Conservation (phyloP, 2,888 invertebrate species). For the Diloba caeruleocephala region DNA sequence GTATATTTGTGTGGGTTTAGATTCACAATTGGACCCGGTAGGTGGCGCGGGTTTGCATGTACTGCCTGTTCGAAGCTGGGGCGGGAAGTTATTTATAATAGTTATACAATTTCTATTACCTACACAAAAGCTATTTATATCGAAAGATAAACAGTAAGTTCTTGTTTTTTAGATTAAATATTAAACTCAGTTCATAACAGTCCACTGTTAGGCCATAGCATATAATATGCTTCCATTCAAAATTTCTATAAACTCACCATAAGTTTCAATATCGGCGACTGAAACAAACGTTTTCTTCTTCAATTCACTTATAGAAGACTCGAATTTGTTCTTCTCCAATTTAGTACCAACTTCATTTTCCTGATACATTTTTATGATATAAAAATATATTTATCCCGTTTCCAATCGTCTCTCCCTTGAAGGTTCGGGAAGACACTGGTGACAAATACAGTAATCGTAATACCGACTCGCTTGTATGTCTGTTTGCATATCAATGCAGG, state of each 20-base stretch:
- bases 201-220: not conserved
- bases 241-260: slow-evolving; percentile 66
- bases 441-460: slow-evolving; percentile 8
- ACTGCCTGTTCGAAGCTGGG: no score
- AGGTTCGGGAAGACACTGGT: slow-evolving; percentile 35
- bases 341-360: slow-evolving; percentile 64
- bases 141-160: no score
- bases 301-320: slow-evolving; percentile 81
- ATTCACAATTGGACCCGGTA: no score
- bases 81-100: no score
- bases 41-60: no score
- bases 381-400: slow-evolving; percentile 1
- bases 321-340: slow-evolving; percentile 79
- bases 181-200: no score
- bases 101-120: no score
- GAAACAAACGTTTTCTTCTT: slow-evolving; percentile 80
- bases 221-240: not conserved
- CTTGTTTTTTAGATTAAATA: no score
- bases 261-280: slow-evolving; percentile 74
- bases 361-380: slow-evolving; percentile 71
- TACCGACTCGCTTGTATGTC: slow-evolving; percentile 7
- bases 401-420: slow-evolving; percentile 28
- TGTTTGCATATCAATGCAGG: slow-evolving; percentile 70
- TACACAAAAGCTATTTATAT: no score
- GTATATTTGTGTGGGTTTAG: no score